phyloP scores from a whole-genome alignment of 2,113 vertebrate genomes.

The Chinchilla lanigera region DNA sequence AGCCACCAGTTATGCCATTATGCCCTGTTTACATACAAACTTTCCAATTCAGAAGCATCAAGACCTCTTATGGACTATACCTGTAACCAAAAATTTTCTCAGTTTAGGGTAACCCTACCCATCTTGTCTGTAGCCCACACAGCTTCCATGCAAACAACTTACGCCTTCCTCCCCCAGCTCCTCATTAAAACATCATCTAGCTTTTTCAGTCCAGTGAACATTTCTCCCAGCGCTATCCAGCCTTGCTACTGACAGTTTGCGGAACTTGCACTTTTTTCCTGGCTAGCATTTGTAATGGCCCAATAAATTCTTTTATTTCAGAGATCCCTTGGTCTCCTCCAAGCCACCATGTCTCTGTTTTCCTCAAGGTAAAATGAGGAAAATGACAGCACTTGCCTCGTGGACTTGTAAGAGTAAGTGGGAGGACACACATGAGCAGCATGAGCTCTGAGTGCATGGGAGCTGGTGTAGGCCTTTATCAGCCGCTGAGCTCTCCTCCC shows the following conservation, averaged over 20 bases:
- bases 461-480: neutral
- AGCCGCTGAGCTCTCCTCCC: neutral
- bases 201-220: neutral
- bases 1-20: neutral
- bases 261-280: neutral
- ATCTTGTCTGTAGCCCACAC: neutral
- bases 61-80: neutral
- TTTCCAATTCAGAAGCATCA: neutral
- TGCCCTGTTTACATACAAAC: neutral
- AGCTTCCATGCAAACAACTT: neutral
- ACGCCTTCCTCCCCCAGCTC: neutral
- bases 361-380: neutral
- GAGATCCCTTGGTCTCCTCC: neutral
- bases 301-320: neutral
- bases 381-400: neutral
- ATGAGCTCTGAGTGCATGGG: neutral
- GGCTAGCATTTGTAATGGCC: neutral
- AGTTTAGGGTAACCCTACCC: too few species aligned
- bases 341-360: neutral
- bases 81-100: neutral
- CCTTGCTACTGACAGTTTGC: neutral
- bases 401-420: neutral
- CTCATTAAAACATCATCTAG: neutral
- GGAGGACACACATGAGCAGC: neutral
- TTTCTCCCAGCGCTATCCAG: neutral